phyloP scores from a whole-genome alignment of 2,888 invertebrate species.

The Cataglyphis rosenhaueri region DNA sequence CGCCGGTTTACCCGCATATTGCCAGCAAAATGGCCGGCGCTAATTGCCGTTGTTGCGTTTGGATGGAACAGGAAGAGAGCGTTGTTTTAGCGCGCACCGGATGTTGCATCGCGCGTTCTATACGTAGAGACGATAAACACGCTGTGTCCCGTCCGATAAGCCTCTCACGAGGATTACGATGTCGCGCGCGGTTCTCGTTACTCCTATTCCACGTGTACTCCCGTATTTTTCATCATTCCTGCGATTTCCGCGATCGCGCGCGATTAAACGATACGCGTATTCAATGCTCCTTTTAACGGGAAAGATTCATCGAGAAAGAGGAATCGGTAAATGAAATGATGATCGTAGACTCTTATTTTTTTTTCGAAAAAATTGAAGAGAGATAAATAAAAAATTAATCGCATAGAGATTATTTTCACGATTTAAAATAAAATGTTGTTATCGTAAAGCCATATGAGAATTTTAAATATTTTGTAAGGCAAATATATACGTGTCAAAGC shows the following conservation, averaged over 20 bases:
- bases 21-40: constrained; percentile 21
- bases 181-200: constrained; percentile 47
- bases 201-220: neutral
- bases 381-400: neutral
- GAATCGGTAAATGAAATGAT: neutral
- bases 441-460: neutral
- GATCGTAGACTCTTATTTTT: neutral
- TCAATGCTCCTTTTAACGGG: neutral
- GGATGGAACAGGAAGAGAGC: constrained; percentile 33
- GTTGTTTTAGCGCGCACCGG: constrained; percentile 39
- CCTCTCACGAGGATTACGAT: constrained; percentile 64
- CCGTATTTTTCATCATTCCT: constrained; percentile 7
- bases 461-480: neutral
- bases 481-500: neutral
- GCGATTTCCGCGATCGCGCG: neutral
- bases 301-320: neutral
- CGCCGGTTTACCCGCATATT: constrained; percentile 48
- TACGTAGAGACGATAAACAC: constrained; percentile 12
- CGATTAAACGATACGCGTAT: neutral
- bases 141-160: constrained; percentile 60
- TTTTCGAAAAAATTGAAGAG: neutral
- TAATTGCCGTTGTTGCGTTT: constrained; percentile 64
- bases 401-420: neutral
- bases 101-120: constrained; percentile 17
- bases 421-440: neutral